These are phyloP conservation scores for Protodeltote pygarga DNA, from an alignment of 2,888 invertebrate species.

Conservation along the genomic window DNA sequence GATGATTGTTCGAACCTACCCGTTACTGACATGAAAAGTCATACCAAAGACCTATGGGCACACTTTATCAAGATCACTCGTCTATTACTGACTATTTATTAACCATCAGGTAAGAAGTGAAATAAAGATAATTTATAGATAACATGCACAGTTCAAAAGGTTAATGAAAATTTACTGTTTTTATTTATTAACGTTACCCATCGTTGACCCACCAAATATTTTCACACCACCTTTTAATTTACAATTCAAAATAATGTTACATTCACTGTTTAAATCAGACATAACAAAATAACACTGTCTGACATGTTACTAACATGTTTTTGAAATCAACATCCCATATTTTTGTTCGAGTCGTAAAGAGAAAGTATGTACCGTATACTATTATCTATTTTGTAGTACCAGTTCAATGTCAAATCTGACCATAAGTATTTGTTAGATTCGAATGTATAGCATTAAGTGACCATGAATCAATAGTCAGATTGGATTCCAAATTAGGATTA, in stretches of 20 bases:
- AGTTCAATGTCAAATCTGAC: constrained; percentile 39
- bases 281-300: neutral
- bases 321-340: neutral
- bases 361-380: constrained; percentile 38
- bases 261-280: neutral
- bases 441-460: constrained; percentile 54
- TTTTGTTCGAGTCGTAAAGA: constrained; percentile 15
- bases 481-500: constrained; percentile 70
- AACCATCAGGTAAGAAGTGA: too few species aligned
- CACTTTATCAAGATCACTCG: too few species aligned
- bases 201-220: neutral
- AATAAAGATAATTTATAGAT: too few species aligned
- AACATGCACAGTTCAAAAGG: too few species aligned
- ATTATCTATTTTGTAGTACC: too few species aligned
- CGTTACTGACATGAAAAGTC: too few species aligned
- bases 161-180: too few species aligned
- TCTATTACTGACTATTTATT: too few species aligned
- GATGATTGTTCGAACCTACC: too few species aligned
- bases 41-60: too few species aligned
- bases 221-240: neutral
- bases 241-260: constrained; percentile 1
- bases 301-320: neutral
- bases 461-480: constrained; percentile 57
- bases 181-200: too few species aligned
- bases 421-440: constrained; percentile 56